These are phyloP conservation scores for Tetramorium bicarinatum DNA, from an alignment of 2,888 invertebrate species.

Conservation along the genomic window DNA sequence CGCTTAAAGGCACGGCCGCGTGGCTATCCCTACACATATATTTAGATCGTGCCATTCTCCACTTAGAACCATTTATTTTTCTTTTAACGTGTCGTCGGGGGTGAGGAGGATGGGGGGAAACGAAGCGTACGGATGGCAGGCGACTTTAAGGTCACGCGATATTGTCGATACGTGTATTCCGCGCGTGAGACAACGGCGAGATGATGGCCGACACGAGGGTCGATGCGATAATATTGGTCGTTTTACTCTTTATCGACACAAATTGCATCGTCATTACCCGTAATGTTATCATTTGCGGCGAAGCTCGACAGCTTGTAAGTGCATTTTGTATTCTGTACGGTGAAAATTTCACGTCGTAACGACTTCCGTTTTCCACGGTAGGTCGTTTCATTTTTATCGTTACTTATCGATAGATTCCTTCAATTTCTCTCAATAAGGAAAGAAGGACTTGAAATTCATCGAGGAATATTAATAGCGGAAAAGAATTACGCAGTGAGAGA, in stretches of 20 bases:
- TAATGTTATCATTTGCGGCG: constrained; percentile 34
- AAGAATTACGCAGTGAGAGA: background rate
- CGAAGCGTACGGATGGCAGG: background rate
- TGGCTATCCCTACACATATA: constrained; percentile 5
- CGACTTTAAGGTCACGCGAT: constrained; percentile 52
- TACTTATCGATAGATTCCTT: background rate
- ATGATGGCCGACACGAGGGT: constrained; percentile 15
- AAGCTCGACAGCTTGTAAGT: background rate
- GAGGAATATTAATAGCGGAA: background rate
- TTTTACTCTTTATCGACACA: constrained; percentile 47
- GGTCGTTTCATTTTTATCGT: background rate
- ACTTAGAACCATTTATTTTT: constrained; percentile 46
- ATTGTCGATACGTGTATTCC: constrained; percentile 29
- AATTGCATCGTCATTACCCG: constrained; percentile 41
- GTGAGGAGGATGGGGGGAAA: background rate
- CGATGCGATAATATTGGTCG: constrained; percentile 40
- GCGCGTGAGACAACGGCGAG: constrained; percentile 8
- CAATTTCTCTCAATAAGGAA: background rate
- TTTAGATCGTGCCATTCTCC: constrained; percentile 27
- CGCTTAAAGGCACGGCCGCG: constrained; percentile 12
- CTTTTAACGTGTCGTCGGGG: constrained; percentile 17
- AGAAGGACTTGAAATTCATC: background rate
- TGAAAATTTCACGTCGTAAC: constrained; percentile 24
- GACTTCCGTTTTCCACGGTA: background rate
- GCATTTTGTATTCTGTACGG: constrained; percentile 5